These are phyloP conservation scores for Drosophila pseudoobscura DNA, from an alignment of 1,140 invertebrate species.

Conservation along the genomic window DNA sequence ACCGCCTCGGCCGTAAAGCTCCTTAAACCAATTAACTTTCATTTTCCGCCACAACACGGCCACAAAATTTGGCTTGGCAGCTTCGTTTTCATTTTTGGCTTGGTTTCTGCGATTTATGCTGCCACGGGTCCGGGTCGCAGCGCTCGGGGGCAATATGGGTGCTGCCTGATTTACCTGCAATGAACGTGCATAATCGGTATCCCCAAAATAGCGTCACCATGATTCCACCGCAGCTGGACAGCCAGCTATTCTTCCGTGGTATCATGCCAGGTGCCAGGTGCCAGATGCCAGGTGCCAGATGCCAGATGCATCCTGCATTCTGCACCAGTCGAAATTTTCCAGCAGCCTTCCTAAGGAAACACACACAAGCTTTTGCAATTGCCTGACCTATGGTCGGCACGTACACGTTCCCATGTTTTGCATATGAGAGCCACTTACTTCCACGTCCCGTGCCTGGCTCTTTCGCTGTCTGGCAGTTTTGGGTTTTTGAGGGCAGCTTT, in stretches of 20 bases:
- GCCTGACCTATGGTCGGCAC: slow-evolving; percentile 65
- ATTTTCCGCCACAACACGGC: slow-evolving; percentile 45
- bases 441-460: slow-evolving; percentile 2
- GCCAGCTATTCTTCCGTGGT: no score
- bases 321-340: not conserved
- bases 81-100: slow-evolving; percentile 45
- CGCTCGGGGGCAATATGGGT: not conserved
- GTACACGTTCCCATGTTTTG: slow-evolving; percentile 68
- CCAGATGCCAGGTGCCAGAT: slow-evolving; percentile 1
- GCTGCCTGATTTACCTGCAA: slow-evolving; percentile 14
- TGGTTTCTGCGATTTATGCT: slow-evolving; percentile 36
- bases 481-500: slow-evolving; percentile 61
- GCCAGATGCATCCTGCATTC: slow-evolving; percentile 15
- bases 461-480: slow-evolving; percentile 19
- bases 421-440: slow-evolving; percentile 37
- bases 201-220: not conserved
- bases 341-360: slow-evolving; percentile 5
- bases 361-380: slow-evolving; percentile 61
- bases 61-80: slow-evolving; percentile 40
- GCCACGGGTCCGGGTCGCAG: not conserved
- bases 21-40: slow-evolving; percentile 61
- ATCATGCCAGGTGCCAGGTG: slow-evolving; percentile 14
- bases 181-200: slow-evolving; percentile 8
- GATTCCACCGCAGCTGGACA: no score
- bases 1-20: slow-evolving; percentile 30